Evolutionary conservation across 2,888 invertebrate genomes (phyloP), one percentile per base, ranked within the genome.

Genomic region (Platerodrilus igneus): DNA sequence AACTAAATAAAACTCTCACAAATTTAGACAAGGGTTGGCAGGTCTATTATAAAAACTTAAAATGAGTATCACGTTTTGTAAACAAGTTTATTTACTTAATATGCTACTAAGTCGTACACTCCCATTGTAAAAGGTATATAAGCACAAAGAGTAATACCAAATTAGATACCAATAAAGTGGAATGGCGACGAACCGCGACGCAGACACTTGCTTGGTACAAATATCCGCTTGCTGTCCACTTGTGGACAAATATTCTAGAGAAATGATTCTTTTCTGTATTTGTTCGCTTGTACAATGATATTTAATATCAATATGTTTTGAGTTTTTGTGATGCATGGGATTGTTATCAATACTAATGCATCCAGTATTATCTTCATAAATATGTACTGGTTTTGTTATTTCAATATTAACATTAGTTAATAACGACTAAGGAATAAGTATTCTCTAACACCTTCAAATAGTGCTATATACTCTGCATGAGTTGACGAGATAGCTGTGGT

Each of bases 221-320:
- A 63, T 64, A 70, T 73, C 57, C 69, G 72, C 59, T 69, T 68
- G 59, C 67, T 72, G 55, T 68, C 68, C 62, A 71, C 68, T 53
- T 73, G 65, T 56, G 69, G 72, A 57, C 71, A 71, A 67, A 73
- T 72, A 67, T 70, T 68, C 64, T 69, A 71, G 57, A 71, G 70
- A 71, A 69, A 74, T 71, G 68, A 71, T 56, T 19, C 46, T 45
- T 13, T 48, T 46, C 22, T 54, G 47, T 8, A 53, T 39, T 41
- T 53, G 47, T 25, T 56, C 50, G 39, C 46, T 35, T 3, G 46
- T 36, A 22, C 52, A 43, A 49, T 49, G 25, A 48, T 53, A 45
- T 50, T 59, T 58, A 10, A 58, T 59, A 37, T 61, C 58, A 31
- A 61, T 59, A 34, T 58, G 36, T 53, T 43, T 60, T 57, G 37